Base-by-base conservation (phyloP, 35 echinoderm and acorn worm species). In the Stichopus chloronotus region DNA sequence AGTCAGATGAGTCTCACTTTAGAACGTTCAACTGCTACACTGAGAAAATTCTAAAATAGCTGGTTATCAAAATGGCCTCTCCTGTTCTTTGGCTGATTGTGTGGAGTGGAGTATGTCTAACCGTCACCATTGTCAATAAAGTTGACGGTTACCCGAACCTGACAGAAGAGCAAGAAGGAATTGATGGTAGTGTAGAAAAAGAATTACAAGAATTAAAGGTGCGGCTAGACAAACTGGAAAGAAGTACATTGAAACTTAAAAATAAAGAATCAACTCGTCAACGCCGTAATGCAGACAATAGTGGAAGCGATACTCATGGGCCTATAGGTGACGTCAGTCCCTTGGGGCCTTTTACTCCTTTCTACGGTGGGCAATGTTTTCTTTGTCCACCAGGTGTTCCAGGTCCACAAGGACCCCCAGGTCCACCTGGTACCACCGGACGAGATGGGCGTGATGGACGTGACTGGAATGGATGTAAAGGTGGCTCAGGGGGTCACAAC, bases 361-460 rank as follows among this genome's bases (percentile, higher is more conserved):
- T 53, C 0, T 2, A 82, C 22, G 11, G 20, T 10, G 59, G 59
- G 59, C 59, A 63, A 14, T 72, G 86, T 60, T 16, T 61, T 14
- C 21, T 63, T 17, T 22, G 87, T 60, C 61, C 61, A 13, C 9
- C 60, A 52, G 87, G 87, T 14, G 8, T 20, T 72, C 69, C 69
- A 19, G 69, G 69, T 17, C 69, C 69, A 58, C 76, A 7, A 5
- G 69, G 21, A 7, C 6, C 6, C 21, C 69, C 69, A n/a, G 69
- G 69, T 72, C 69, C 69, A 72, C 19, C 69, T 14, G 69, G 69
- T 72, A 72, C 12, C 21, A 19, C 17, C 69, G 69, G 69, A n/a
- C 10, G 17, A 72, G 69, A 72, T 72, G 69, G 69, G 21, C 69
- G 69, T 72, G 69, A 72, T 72, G 69, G 69, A 72, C 69, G 69